Base-by-base conservation (phyloP, 2,888 invertebrate species). In the Beris chalybata region DNA sequence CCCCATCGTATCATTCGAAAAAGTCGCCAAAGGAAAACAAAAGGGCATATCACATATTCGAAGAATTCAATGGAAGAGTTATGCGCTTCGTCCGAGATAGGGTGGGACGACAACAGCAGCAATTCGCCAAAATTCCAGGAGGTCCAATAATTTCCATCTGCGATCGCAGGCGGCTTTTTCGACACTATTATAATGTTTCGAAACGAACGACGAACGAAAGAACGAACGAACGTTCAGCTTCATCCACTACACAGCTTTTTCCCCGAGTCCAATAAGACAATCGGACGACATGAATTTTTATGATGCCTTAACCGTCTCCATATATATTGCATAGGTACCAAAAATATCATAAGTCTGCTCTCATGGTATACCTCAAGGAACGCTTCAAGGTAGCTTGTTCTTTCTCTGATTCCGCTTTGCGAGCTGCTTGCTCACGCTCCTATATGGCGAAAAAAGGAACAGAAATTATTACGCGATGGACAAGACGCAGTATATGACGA, bases 91-190 rank as follows among this genome's bases (percentile, higher is more conserved):
- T 9, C 15, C 11, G 38, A 9, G 38, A 38, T 38, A 9, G 30
- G 45, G 22, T 22, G 22, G 22, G 22, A 22, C 22, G 22, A 53
- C 53, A 54, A 50, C 47, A 45, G 52, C 57, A 64, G 57, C 65
- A 69, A 69, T 67, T 63, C 65, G 56, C 64, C 52, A 48, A 65
- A 66, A 70, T 70, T 70, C 67, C 67, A 69, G 71, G 70, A 72
- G 72, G 71, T 72, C 71, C 68, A 65, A 61, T 61, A 67, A 66
- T 65, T 67, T 65, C 66, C 63, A 69, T 67, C 67, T 67, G 69
- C 65, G 53, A 69, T 63, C 50, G 48, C 56, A 68, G 80, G 80
- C 79, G 79, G 78, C 80, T 79, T 74, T 75, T 77, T 76, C 77
- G 75, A 79, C 79, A 79, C 78, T 74, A 74, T 77, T 44, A 32